Evolutionary conservation across 2,888 invertebrate genomes (phyloP), one percentile per base, ranked within the genome.

Genomic region (Galeopsomyia nigrocyanea): DNA sequence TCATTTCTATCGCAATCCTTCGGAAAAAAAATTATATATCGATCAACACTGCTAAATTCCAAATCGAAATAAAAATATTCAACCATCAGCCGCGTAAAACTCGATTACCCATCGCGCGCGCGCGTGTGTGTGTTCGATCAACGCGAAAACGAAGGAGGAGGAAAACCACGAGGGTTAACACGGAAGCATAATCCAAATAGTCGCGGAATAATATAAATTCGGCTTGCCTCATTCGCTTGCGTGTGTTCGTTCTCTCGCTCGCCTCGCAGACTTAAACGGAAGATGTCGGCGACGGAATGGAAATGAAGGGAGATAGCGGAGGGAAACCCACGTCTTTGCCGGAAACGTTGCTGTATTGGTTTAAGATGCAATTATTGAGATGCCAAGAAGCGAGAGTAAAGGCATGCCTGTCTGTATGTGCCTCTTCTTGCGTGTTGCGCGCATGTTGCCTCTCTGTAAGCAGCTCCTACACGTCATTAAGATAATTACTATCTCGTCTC

Each of bases 341-440:
- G 79, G 78, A 79, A 78, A 68, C 75, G 76, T 65, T 69, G 71
- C 68, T 75, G 76, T 78, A 80, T 79, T 78, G 78, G 76, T 75
- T 80, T 79, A 80, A 80, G 79, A 79, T 78, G 79, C 78, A 80
- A 80, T 80, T 79, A 79, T 79, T 73, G 77, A 74, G 74, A 75
- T 75, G 74, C 74, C 75, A 68, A n/a, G n/a, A n/a, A n/a, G n/a
- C n/a, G n/a, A n/a, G n/a, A n/a, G n/a, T n/a, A n/a, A n/a, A n/a
- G 70, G 13, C 22, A 2, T 26, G 19, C 13, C 50, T 53, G 39
- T 10, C 31, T 31, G 31, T 31, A 7, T 7, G 31, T 31, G 31
- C 31, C 3, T 7, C n/a, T n/a, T n/a, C n/a, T n/a, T 31, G 31
- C 7, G 7, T 7, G 31, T 5, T 31, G 39, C 13, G 5, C 21